Conservation (phyloP, 2,113 vertebrate genomes). For the Pollimyrus isidori region DNA sequence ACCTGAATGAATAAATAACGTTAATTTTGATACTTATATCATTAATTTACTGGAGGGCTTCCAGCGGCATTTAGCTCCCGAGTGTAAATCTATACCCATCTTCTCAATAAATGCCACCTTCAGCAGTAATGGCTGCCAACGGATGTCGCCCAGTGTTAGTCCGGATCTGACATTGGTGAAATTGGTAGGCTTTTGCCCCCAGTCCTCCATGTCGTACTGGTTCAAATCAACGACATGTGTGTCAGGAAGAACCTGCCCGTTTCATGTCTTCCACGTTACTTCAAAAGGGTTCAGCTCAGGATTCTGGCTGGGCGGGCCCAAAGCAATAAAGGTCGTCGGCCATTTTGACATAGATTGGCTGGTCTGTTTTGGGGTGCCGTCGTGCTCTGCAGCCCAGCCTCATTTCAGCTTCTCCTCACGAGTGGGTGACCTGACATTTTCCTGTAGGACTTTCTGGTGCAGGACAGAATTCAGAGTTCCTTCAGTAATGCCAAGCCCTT, state of each 20-base stretch:
- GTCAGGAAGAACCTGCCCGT: neutral
- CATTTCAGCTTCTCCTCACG: neutral
- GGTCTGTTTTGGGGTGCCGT: neutral
- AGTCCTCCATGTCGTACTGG: neutral
- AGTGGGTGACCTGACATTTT: neutral
- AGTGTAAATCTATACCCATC: neutral
- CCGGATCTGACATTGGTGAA: neutral
- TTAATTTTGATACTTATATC: neutral
- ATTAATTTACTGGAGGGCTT: neutral
- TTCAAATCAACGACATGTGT: neutral
- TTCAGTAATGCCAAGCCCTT: neutral
- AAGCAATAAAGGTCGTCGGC: neutral
- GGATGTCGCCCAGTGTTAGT: neutral
- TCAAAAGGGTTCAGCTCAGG: neutral
- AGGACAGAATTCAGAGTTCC: neutral
- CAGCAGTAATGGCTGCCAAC: neutral
- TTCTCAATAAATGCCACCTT: neutral
- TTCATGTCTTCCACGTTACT: neutral
- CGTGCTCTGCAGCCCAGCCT: neutral
- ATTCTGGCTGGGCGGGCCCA: neutral
- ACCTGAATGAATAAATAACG: neutral
- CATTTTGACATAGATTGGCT: neutral
- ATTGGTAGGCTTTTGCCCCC: neutral
- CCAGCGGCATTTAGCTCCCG: neutral
- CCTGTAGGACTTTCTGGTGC: neutral